A percentile compares a stretch with the other conserved stretches of the same genome.
Evolutionary conservation across 2,888 invertebrate genomes (phyloP).

Genomic region (Glyphotaelius pellucidus): DNA sequence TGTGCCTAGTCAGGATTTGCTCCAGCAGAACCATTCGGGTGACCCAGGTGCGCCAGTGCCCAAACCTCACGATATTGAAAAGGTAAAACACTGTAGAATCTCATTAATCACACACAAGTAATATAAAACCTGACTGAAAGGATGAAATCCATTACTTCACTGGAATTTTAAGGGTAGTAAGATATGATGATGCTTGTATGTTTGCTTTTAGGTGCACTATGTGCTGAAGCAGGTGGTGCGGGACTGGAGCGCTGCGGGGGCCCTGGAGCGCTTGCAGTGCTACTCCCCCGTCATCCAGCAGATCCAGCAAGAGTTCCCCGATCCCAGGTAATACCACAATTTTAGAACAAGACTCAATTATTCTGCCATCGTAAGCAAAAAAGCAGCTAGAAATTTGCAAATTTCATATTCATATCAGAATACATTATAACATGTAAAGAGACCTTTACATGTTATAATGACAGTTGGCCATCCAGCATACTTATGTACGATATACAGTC

Average conservation of each 20-base stretch:
- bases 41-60: conserved; percentile 27
- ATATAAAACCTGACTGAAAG: background rate
- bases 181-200: background rate
- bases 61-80: conserved; percentile 70
- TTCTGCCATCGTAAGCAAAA: no score
- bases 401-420: no score
- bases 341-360: no score
- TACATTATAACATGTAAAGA: no score
- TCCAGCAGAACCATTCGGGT: conserved; percentile 65
- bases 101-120: background rate
- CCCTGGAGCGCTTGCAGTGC: conserved; percentile 88
- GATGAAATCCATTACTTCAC: no score
- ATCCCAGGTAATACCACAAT: conserved; percentile 74
- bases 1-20: conserved; percentile 71
- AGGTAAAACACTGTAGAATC: conserved; percentile 69
- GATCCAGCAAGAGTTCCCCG: conserved; percentile 85
- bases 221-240: conserved; percentile 97
- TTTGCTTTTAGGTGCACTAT: conserved; percentile 86
- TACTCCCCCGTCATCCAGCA: conserved; percentile 94
- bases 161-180: no score
- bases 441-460: no score
- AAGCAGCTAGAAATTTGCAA: no score
- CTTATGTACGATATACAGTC: no score
- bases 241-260: conserved; percentile 95
- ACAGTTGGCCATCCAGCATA: no score